Evolutionary conservation across 1,140 invertebrate genomes (phyloP), one percentile per base, ranked within the genome.

Genomic region (Meloidogyne chitwoodi): DNA sequence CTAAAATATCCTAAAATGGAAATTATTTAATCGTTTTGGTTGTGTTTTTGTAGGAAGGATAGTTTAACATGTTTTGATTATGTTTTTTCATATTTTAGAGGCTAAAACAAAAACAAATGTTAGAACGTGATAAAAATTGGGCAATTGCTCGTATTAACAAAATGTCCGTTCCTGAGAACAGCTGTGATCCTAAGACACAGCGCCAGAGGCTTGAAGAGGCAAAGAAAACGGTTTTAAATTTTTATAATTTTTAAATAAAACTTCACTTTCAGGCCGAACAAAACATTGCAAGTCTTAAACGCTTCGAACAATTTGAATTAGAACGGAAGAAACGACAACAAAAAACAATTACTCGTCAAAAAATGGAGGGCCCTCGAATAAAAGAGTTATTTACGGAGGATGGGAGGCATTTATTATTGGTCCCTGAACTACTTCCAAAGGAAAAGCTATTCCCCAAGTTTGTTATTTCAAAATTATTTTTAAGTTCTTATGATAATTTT

Each of bases 111-210:
- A 68, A 76, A 44, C 68, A 75, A 26, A 64, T 79, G 41, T 63
- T 83, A 69, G 69, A 71, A 24, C 78, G 74, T 26, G 80, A 82
- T 63, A 82, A 79, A 34, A 79, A 83, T 31, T 83, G 81, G 81
- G 81, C 77, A 24, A 71, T 83, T 27, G 77, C 81, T 4, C 69
- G 81, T n/a, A 66, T 82, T 63, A 73, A 76, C 56, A 76, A 76
- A 62, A 62, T 44, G 10, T 63, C 70, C 0, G 81, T 82, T 24
- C 68, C 74, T 14, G 77, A 81, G n/a, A 82, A 82, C 66, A 69
- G 31, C 14, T 76, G 79, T 16, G 81, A 83, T 38, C 69, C 77
- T 48, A 80, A 76, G 24, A 81, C 81, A 24, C 81, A 82, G 38
- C 48, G 34, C 1, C 66, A 82, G n/a, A 67, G 77, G 12, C 34